These are phyloP conservation scores for Odontesthes bonariensis DNA, from an alignment of 2,113 vertebrate genomes.

Conservation along the genomic window DNA sequence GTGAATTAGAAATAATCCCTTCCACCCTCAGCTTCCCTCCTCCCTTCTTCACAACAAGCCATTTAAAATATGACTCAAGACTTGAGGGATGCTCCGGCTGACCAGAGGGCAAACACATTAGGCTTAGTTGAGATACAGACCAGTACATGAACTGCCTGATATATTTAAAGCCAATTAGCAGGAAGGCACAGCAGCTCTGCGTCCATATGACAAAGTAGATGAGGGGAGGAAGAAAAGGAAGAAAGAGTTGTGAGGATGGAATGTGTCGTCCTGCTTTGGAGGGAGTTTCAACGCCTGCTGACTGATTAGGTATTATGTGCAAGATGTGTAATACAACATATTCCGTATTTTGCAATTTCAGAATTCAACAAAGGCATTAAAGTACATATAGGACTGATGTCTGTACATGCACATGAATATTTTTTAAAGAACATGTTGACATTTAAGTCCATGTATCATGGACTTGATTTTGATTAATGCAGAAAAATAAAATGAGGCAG, in stretches of 20 bases:
- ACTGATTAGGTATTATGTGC: conserved; percentile 19
- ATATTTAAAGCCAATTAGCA: conserved; percentile 82
- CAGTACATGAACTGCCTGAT: conserved; percentile 79
- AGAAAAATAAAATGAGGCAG: neutral
- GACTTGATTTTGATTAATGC: conserved; percentile 15
- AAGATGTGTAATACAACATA: neutral
- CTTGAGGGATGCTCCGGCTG: conserved; percentile 68
- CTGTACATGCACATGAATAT: too few species aligned
- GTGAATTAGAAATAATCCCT: conserved; percentile 74
- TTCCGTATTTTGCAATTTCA: neutral
- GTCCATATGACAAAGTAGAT: conserved; percentile 33
- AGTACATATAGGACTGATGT: neutral
- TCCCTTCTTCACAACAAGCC: conserved; percentile 45
- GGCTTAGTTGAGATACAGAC: conserved; percentile 76
- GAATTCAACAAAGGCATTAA: neutral
- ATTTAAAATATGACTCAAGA: conserved; percentile 80
- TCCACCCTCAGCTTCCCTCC: conserved; percentile 35
- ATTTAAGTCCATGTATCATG: neutral
- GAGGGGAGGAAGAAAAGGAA: conserved; percentile 10
- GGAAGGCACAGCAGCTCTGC: conserved; percentile 48
- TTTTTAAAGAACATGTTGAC: too few species aligned
- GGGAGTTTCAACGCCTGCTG: neutral
- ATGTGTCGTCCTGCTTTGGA: neutral
- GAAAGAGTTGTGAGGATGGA: neutral
- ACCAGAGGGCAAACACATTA: conserved; percentile 77